Conservation (phyloP, 1,140 invertebrate species). For the Bombus terrestris region DNA sequence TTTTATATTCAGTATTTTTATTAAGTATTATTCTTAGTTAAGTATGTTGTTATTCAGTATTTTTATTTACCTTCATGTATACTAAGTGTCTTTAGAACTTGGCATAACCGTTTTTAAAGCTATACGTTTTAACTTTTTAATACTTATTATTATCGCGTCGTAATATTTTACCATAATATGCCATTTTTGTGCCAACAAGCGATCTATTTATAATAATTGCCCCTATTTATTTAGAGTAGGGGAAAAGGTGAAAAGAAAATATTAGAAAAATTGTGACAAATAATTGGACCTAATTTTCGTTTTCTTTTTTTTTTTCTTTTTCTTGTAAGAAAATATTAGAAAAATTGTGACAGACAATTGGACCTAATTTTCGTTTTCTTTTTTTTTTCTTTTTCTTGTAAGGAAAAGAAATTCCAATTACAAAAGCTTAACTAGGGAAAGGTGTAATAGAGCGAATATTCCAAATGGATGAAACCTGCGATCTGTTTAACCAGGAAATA, state of each 20-base stretch:
- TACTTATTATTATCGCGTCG: not conserved
- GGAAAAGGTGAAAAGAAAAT: not conserved
- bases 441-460: conserved; percentile 53
- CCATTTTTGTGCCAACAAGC: not conserved
- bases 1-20: not conserved
- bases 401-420: too few relatives aligned
- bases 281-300: too few relatives aligned
- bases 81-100: not conserved
- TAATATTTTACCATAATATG: not conserved
- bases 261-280: too few relatives aligned
- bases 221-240: too few relatives aligned
- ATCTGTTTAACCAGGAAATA: conserved; percentile 43
- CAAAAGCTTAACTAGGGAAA: not conserved
- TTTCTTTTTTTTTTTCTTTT: too few relatives aligned
- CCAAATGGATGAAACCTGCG: conserved; percentile 46
- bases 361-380: too few relatives aligned
- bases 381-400: too few relatives aligned
- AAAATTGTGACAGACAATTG: too few relatives aligned
- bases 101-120: not conserved
- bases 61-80: not conserved
- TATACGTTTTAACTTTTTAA: not conserved
- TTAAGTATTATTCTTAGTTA: not conserved
- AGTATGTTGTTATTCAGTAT: not conserved
- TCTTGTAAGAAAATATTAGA: too few relatives aligned
- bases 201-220: not conserved